These are phyloP conservation scores for Dascyllus trimaculatus DNA, from an alignment of 2,113 vertebrate genomes.

Conservation along the genomic window DNA sequence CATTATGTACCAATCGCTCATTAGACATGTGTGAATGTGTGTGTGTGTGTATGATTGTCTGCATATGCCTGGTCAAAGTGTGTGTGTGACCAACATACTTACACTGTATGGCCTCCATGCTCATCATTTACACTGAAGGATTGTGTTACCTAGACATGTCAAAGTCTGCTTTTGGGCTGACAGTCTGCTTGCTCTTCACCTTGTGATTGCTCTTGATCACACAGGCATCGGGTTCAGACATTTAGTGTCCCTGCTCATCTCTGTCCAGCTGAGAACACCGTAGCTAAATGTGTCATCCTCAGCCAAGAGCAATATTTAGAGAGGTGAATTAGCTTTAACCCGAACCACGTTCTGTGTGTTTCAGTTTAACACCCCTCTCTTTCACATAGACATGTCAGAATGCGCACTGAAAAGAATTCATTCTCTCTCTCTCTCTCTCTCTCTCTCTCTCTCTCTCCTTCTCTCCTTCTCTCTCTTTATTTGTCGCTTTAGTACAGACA, in stretches of 20 bases:
- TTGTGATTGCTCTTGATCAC: slow-evolving; percentile 67
- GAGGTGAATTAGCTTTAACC: slow-evolving; percentile 63
- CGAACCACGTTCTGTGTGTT: slow-evolving; percentile 33
- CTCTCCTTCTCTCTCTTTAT: slow-evolving; percentile 40
- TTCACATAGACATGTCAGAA: slow-evolving; percentile 47
- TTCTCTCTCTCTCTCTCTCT: not conserved
- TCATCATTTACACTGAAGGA: slow-evolving; percentile 67
- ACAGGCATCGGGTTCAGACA: slow-evolving; percentile 65
- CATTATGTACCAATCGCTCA: slow-evolving; percentile 60
- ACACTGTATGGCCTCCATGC: slow-evolving; percentile 53
- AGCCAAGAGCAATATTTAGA: slow-evolving; percentile 59
- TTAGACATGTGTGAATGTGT: slow-evolving; percentile 33
- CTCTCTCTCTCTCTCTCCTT: slow-evolving; percentile 3
- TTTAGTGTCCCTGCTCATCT: slow-evolving; percentile 55
- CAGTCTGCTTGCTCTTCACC: slow-evolving; percentile 64
- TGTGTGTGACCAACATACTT: slow-evolving; percentile 57
- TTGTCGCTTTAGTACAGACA: slow-evolving; percentile 37
- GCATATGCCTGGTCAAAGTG: slow-evolving; percentile 38
- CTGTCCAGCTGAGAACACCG: slow-evolving; percentile 57
- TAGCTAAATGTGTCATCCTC: slow-evolving; percentile 53
- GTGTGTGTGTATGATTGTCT: slow-evolving; percentile 24
- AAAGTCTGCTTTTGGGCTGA: slow-evolving; percentile 66
- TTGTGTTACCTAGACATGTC: slow-evolving; percentile 69
- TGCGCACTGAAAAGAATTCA: slow-evolving; percentile 44
- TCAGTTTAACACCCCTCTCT: slow-evolving; percentile 48